These are phyloP conservation scores for Coranthus polyacanthus DNA, from an alignment of 2,797 vertebrate species.

Conservation along the genomic window DNA sequence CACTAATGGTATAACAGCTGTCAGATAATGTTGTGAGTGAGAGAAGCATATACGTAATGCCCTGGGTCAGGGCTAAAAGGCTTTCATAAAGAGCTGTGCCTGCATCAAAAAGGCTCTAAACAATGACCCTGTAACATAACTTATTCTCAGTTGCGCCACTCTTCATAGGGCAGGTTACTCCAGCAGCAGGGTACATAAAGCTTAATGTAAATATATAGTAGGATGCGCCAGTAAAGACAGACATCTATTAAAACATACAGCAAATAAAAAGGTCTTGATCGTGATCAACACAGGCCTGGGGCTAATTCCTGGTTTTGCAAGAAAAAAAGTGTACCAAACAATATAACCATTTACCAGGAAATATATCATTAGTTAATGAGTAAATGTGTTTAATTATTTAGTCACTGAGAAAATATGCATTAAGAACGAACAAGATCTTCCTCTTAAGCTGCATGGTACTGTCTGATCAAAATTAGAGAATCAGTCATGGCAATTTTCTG, in stretches of 20 bases:
- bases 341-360: not conserved
- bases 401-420: not conserved
- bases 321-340: not conserved
- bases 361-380: not conserved
- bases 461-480: no score
- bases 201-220: not conserved
- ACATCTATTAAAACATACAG: not conserved
- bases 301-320: not conserved
- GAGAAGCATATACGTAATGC: slow-evolving; percentile 31
- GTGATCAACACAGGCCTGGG: not conserved
- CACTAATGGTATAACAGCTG: slow-evolving; percentile 31
- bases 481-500: no score
- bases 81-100: slow-evolving; percentile 45
- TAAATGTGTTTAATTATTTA: not conserved
- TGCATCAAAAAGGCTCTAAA: slow-evolving; percentile 43
- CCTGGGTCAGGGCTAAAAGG: slow-evolving; percentile 54
- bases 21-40: slow-evolving; percentile 32
- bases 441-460: no score
- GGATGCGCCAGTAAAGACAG: not conserved
- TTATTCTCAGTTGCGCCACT: not conserved
- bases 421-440: not conserved
- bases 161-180: slow-evolving; percentile 23
- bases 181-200: slow-evolving; percentile 7
- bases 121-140: slow-evolving; percentile 23
- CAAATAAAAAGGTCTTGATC: not conserved